A percentile compares a stretch with the other conserved stretches of the same genome.
phyloP scores from a whole-genome alignment of 2,797 vertebrate genomes.

The Cottoperca gobio region DNA sequence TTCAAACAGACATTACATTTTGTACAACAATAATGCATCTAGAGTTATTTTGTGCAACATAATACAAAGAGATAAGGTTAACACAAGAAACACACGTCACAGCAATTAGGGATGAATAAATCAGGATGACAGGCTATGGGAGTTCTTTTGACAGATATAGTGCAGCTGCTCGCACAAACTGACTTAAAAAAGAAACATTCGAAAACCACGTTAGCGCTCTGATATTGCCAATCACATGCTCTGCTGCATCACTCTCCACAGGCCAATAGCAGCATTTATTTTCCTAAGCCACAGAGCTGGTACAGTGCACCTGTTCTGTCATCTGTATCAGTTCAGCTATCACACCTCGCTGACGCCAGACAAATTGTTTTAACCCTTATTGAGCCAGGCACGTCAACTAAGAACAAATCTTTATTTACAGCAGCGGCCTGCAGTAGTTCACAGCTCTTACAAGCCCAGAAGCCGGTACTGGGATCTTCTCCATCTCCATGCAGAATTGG shows the following conservation, averaged over 20 bases:
- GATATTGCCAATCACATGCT: slow-evolving; percentile 67
- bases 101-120: slow-evolving; percentile 48
- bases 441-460: slow-evolving; percentile 55
- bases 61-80: slow-evolving; percentile 48
- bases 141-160: slow-evolving; percentile 33
- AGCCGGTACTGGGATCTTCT: slow-evolving; percentile 50
- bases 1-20: slow-evolving; percentile 53
- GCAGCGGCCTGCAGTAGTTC: slow-evolving; percentile 50
- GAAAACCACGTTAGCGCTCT: slow-evolving; percentile 51
- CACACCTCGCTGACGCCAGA: slow-evolving; percentile 44
- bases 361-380: slow-evolving; percentile 57
- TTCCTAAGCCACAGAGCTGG: slow-evolving; percentile 50
- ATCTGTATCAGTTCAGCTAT: slow-evolving; percentile 54
- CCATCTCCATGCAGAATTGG: slow-evolving; percentile 69
- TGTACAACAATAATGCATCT: slow-evolving; percentile 60
- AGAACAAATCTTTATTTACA: slow-evolving; percentile 66
- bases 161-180: slow-evolving; percentile 48
- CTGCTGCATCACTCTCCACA: slow-evolving; percentile 53
- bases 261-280: slow-evolving; percentile 55
- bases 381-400: slow-evolving; percentile 47
- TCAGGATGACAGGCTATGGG: slow-evolving; percentile 40
- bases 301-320: slow-evolving; percentile 59
- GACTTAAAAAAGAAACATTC: slow-evolving; percentile 49
- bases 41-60: slow-evolving; percentile 55
- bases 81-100: slow-evolving; percentile 54